phyloP scores from a whole-genome alignment of 1,140 invertebrate species.

The Drosophila nigromelanica region DNA sequence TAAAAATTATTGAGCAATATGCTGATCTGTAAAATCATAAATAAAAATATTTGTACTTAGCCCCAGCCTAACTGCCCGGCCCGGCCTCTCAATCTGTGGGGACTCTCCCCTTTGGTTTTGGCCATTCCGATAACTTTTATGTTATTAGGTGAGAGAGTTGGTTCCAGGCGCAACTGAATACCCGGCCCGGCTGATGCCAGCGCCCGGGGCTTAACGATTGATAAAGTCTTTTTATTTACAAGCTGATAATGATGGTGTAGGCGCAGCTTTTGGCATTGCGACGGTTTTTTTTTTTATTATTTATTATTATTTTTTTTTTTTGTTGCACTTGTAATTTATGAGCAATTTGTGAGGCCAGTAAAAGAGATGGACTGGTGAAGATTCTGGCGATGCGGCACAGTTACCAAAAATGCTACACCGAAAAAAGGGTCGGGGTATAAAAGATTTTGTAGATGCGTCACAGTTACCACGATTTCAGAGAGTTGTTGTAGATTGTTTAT shows the following conservation, averaged over 20 bases:
- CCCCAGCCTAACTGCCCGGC: constrained; percentile 14
- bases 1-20: constrained; percentile 81
- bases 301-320: constrained; percentile 1
- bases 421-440: background rate
- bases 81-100: constrained; percentile 13
- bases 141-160: constrained; percentile 80
- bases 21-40: constrained; percentile 82
- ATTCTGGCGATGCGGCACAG: no score
- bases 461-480: constrained; percentile 1
- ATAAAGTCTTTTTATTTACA: constrained; percentile 83
- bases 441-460: background rate
- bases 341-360: constrained; percentile 51
- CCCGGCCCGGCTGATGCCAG: constrained; percentile 19
- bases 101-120: constrained; percentile 14
- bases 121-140: constrained; percentile 70
- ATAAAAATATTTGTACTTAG: constrained; percentile 81
- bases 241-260: constrained; percentile 82
- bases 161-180: constrained; percentile 46
- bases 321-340: constrained; percentile 68
- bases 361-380: background rate
- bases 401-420: background rate
- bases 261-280: constrained; percentile 74
- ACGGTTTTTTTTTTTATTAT: constrained; percentile 21
- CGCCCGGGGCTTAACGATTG: constrained; percentile 71
- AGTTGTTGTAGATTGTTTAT: background rate